Evolutionary conservation across 2,888 invertebrate species (phyloP).

Genomic region (Euplagia quadripunctaria): DNA sequence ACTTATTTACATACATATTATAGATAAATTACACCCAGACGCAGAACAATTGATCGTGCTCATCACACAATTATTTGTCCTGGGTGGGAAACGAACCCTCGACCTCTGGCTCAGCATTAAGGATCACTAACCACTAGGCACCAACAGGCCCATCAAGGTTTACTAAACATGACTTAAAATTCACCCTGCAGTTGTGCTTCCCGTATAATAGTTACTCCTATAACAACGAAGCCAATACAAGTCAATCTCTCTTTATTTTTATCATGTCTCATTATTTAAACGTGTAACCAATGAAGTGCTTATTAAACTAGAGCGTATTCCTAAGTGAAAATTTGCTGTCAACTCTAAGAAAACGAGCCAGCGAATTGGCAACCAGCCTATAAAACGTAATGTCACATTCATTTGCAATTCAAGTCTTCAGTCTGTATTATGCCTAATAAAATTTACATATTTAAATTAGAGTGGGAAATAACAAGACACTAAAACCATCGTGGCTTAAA

Average conservation of each 20-base stretch:
- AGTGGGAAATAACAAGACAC: constrained; percentile 86
- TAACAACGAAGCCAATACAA: background rate
- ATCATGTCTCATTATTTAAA: constrained; percentile 56
- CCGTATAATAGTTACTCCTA: too few species aligned
- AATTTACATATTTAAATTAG: constrained; percentile 88
- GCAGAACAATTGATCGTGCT: too few species aligned
- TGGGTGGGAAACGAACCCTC: too few species aligned
- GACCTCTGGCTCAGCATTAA: too few species aligned
- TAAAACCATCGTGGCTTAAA: constrained; percentile 74
- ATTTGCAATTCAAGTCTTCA: constrained; percentile 87
- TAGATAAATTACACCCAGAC: too few species aligned
- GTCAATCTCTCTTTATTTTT: constrained; percentile 30
- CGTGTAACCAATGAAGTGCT: constrained; percentile 66
- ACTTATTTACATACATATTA: too few species aligned
- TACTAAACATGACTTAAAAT: too few species aligned
- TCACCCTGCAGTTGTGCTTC: too few species aligned
- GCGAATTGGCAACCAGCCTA: constrained; percentile 86
- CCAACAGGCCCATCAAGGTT: too few species aligned
- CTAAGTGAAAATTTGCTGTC: constrained; percentile 84
- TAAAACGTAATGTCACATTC: constrained; percentile 86
- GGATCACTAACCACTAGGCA: too few species aligned
- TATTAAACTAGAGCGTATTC: constrained; percentile 70
- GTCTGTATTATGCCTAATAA: constrained; percentile 86
- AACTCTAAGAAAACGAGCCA: constrained; percentile 78
- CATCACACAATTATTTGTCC: too few species aligned